phyloP scores from a whole-genome alignment of 2,113 vertebrate genomes.

The Chlamydotis undulata region DNA sequence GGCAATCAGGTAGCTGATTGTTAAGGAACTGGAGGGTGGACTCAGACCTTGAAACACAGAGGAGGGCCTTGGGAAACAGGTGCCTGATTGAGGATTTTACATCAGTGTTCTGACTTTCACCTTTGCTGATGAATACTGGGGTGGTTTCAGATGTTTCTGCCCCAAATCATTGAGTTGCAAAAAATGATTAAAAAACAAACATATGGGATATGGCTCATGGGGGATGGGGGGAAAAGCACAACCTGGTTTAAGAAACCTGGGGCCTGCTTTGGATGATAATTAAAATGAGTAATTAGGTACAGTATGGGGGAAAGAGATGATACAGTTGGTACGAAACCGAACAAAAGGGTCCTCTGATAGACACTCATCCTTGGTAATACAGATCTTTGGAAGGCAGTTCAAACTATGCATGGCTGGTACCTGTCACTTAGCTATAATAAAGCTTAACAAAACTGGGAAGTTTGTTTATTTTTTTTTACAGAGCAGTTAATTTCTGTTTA shows the following conservation, averaged over 20 bases:
- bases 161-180: not conserved
- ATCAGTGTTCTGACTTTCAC: not conserved
- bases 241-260: not conserved
- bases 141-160: not conserved
- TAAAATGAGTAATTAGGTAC: not conserved
- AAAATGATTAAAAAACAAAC: not conserved
- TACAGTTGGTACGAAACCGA: not conserved
- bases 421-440: not conserved
- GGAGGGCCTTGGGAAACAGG: not conserved
- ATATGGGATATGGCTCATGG: accelerated
- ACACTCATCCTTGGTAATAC: not conserved
- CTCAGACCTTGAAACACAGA: not conserved
- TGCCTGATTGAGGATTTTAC: not conserved
- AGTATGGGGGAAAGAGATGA: too few relatives aligned
- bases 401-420: not conserved
- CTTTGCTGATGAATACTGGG: not conserved
- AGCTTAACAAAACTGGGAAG: not conserved
- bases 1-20: not conserved
- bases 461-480: not conserved
- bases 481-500: not conserved
- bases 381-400: not conserved
- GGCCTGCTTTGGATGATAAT: not conserved
- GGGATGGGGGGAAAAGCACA: not conserved
- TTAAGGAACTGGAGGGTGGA: not conserved
- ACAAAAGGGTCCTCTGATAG: accelerated